Conservation (phyloP, 2,113 vertebrate genomes). For the Oxyura jamaicensis region DNA sequence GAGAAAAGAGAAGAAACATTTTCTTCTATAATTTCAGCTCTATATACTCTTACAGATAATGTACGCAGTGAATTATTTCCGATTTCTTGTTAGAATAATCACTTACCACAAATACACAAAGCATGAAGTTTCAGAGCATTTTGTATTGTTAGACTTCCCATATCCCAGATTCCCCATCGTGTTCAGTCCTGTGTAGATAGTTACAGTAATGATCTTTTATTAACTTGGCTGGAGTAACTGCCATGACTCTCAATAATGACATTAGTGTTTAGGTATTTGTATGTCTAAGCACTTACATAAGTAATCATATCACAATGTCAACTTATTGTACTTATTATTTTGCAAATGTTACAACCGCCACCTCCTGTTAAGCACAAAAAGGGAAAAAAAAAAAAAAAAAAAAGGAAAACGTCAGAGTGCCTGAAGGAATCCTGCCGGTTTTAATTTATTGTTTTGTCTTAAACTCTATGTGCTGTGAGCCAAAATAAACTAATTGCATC, state of each 20-base stretch:
- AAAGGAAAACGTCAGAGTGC: constrained; percentile 1
- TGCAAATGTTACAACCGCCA: constrained; percentile 70
- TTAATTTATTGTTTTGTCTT: constrained; percentile 62
- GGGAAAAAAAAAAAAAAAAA: constrained; percentile 18
- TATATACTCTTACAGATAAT: background rate
- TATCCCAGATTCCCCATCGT: constrained; percentile 53
- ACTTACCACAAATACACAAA: background rate
- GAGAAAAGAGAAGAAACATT: background rate
- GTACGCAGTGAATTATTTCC: background rate
- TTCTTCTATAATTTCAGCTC: background rate
- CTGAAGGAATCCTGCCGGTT: constrained; percentile 49
- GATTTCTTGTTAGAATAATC: constrained; percentile 5
- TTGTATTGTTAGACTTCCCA: constrained; percentile 26
- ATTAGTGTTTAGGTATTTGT: constrained; percentile 65
- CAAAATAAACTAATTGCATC: constrained; percentile 66
- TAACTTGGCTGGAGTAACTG: constrained; percentile 63
- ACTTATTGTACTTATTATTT: constrained; percentile 63
- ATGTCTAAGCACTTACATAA: constrained; percentile 67
- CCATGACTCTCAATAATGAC: constrained; percentile 65
- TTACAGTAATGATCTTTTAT: constrained; percentile 72
- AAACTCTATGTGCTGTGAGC: constrained; percentile 34
- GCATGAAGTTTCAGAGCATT: background rate
- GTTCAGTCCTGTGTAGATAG: constrained; percentile 70
- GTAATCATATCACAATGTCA: constrained; percentile 63
- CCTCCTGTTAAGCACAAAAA: constrained; percentile 66